Conservation (phyloP, 1,140 invertebrate genomes). For the Xylocopa sonorina region DNA sequence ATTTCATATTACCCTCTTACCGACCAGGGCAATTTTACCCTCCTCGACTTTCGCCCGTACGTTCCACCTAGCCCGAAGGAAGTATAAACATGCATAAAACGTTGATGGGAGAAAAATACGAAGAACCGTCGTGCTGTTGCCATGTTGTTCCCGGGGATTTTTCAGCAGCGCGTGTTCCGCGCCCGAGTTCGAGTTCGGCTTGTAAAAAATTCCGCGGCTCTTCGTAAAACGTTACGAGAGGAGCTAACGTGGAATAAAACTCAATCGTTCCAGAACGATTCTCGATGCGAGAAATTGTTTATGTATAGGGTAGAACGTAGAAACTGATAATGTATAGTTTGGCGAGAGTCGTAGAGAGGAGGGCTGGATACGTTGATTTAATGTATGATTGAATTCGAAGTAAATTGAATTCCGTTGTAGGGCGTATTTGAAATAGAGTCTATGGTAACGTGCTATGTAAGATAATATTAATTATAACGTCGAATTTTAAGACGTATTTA, state of each 20-base stretch:
- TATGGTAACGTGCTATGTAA: no score
- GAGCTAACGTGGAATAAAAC: not conserved
- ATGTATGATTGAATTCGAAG: no score
- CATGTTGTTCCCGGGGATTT: not conserved
- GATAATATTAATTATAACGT: not conserved
- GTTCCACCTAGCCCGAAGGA: not conserved
- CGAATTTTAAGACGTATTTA: not conserved
- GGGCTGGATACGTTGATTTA: no score
- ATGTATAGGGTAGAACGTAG: not conserved
- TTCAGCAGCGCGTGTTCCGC: not conserved
- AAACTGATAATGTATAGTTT: no score
- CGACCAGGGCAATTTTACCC: constrained; percentile 1
- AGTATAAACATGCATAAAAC: constrained; percentile 38
- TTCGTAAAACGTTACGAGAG: not conserved
- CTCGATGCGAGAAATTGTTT: not conserved
- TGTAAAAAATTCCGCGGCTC: not conserved
- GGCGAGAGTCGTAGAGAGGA: no score
- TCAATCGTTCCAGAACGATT: not conserved
- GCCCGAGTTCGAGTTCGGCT: not conserved
- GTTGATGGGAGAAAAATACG: constrained; percentile 33
- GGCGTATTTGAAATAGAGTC: no score
- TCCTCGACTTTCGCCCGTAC: no score
- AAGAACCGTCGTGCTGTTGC: not conserved
- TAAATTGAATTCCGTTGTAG: no score
- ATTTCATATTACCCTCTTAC: constrained; percentile 40